phyloP scores from a whole-genome alignment of 2,797 vertebrate species.

The Morus bassanus region DNA sequence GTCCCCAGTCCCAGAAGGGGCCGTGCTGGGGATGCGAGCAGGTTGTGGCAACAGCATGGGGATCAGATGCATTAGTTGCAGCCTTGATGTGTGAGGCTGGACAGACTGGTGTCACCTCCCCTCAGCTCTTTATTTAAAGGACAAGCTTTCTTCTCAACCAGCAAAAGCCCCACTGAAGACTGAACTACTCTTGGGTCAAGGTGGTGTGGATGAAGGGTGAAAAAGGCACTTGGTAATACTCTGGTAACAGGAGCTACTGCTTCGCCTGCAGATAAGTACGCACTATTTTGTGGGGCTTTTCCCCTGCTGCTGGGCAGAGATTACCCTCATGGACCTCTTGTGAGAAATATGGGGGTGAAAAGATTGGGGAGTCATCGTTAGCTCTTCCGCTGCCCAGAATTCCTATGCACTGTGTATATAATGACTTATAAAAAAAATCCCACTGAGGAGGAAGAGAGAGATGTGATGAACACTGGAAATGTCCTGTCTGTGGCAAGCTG shows the following conservation, averaged over 20 bases:
- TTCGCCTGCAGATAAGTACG: background rate
- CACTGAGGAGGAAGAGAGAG: background rate
- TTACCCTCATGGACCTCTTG: background rate
- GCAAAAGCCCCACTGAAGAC: background rate
- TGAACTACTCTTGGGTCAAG: background rate
- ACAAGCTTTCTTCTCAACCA: background rate
- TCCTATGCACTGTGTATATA: background rate
- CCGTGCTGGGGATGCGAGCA: rapidly evolving
- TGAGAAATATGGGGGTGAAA: background rate
- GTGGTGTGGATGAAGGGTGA: background rate
- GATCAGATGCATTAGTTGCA: background rate
- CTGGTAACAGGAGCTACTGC: background rate
- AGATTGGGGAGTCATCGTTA: background rate
- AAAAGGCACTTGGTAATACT: background rate
- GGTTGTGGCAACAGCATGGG: background rate
- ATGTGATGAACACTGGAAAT: background rate
- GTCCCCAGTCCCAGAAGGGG: background rate
- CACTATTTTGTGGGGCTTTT: background rate
- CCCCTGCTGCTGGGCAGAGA: background rate
- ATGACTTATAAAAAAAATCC: background rate
- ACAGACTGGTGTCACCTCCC: background rate
- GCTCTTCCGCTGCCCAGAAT: background rate
- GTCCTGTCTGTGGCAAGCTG: background rate
- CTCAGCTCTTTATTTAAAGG: background rate
- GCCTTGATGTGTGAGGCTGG: background rate